Evolutionary conservation across 2,888 invertebrate species (phyloP).

Genomic region (Drepana falcataria): DNA sequence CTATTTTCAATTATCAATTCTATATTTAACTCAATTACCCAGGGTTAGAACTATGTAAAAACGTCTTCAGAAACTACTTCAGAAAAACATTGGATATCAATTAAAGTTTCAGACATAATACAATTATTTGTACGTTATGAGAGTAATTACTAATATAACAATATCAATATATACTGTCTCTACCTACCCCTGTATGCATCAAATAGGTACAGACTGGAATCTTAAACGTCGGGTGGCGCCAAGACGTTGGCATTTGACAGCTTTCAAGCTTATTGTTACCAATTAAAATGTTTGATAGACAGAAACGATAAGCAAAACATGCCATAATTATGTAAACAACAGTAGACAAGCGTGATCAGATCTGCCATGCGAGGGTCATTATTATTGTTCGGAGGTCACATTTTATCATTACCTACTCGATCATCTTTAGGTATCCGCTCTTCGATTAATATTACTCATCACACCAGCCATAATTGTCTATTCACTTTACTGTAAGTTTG

Average conservation of each 20-base stretch:
- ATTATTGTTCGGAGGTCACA: conserved; percentile 2
- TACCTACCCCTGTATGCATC: too few relatives aligned
- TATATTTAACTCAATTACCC: neutral
- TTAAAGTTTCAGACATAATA: neutral
- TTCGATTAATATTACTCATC: neutral
- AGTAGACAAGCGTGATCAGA: conserved; percentile 17
- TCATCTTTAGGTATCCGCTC: neutral
- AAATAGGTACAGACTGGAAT: conserved; percentile 16
- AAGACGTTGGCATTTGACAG: conserved; percentile 19
- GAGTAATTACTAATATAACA: neutral
- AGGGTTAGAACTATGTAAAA: neutral
- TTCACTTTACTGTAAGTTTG: too few relatives aligned
- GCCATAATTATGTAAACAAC: conserved; percentile 33
- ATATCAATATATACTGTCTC: too few relatives aligned
- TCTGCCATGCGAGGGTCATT: conserved; percentile 7
- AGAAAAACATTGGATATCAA: neutral
- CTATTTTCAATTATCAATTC: neutral
- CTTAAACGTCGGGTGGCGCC: conserved; percentile 50
- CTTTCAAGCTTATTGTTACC: conserved; percentile 49
- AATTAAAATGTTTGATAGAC: conserved; percentile 54
- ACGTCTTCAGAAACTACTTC: neutral
- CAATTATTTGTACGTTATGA: neutral
- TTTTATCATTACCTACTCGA: neutral
- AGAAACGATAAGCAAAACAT: conserved; percentile 37
- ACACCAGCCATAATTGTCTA: too few relatives aligned